Evolutionary conservation across 1,140 invertebrate species (phyloP).

Genomic region (Propsilocerus akamusi): DNA sequence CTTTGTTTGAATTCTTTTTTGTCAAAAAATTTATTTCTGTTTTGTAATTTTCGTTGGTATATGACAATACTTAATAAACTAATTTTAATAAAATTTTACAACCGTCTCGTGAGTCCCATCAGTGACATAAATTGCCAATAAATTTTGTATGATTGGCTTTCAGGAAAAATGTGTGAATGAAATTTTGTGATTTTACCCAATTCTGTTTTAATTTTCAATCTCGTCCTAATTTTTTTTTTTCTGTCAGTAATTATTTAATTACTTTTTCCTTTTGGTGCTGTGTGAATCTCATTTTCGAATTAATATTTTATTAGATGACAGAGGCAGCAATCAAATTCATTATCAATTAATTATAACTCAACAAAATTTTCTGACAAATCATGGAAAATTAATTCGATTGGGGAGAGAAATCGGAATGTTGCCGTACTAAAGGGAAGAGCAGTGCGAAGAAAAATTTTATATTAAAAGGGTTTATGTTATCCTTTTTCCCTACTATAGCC

Average conservation of each 20-base stretch:
- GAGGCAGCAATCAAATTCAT: neutral
- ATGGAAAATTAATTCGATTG: neutral
- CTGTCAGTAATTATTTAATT: neutral
- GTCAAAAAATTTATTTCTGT: too few species aligned
- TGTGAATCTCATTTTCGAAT: neutral
- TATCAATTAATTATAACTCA: neutral
- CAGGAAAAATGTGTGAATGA: too few species aligned
- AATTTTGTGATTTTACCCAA: too few species aligned
- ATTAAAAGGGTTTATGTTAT: too few species aligned
- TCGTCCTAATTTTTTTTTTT: neutral
- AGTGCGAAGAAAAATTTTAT: too few species aligned
- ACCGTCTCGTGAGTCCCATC: conserved; percentile 12
- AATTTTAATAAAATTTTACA: neutral
- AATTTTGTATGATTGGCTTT: conserved; percentile 7
- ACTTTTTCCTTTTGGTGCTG: neutral
- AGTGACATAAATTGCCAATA: conserved; percentile 7
- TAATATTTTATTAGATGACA: neutral
- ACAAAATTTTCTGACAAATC: neutral
- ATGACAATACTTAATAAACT: neutral
- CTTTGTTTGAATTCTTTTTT: too few species aligned
- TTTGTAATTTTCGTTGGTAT: neutral
- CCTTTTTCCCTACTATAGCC: too few species aligned
- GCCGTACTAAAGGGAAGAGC: too few species aligned
- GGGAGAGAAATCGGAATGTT: too few species aligned
- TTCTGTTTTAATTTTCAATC: neutral